Percentiles rank a stretch among this genome's conserved stretches.
phyloP scores from a whole-genome alignment of 2,888 invertebrate genomes.

The Mesoligia furuncula region DNA sequence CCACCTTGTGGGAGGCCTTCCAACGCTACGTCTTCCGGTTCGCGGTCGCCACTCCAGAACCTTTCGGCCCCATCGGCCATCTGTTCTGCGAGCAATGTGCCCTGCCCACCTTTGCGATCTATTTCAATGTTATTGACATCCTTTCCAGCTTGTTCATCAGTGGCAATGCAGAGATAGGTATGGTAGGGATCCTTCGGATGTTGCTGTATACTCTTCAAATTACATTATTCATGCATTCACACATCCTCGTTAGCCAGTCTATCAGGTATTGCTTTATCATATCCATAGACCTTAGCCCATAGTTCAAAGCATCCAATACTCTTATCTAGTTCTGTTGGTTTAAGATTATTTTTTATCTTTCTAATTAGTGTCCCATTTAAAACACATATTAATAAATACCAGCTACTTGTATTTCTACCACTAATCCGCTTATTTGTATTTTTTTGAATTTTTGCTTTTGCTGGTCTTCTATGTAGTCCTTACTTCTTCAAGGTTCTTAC shows the following conservation, averaged over 20 bases:
- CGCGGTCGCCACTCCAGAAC: too few relatives aligned
- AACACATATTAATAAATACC: constrained; percentile 13
- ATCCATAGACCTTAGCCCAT: not conserved
- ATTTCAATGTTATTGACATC: not conserved
- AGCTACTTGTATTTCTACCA: not conserved
- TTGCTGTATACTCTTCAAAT: not conserved
- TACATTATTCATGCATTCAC: not conserved
- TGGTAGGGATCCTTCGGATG: not conserved
- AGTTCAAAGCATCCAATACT: not conserved
- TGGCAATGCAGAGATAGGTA: too few relatives aligned
- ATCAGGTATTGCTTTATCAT: not conserved
- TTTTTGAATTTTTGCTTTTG: constrained; percentile 9
- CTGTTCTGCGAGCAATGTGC: too few relatives aligned
- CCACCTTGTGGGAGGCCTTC: too few relatives aligned
- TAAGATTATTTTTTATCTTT: constrained; percentile 4
- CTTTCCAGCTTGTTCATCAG: not conserved
- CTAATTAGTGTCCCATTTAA: constrained; percentile 18
- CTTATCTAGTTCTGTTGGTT: not conserved
- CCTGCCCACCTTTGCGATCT: too few relatives aligned
- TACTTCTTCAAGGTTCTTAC: not conserved
- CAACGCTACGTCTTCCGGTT: too few relatives aligned
- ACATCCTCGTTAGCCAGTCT: not conserved
- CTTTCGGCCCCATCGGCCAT: too few relatives aligned
- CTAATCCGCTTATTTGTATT: constrained; percentile 36
- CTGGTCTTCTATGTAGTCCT: not conserved